Base-by-base conservation (phyloP, 2,113 vertebrate species). In the Chitala chitala region DNA sequence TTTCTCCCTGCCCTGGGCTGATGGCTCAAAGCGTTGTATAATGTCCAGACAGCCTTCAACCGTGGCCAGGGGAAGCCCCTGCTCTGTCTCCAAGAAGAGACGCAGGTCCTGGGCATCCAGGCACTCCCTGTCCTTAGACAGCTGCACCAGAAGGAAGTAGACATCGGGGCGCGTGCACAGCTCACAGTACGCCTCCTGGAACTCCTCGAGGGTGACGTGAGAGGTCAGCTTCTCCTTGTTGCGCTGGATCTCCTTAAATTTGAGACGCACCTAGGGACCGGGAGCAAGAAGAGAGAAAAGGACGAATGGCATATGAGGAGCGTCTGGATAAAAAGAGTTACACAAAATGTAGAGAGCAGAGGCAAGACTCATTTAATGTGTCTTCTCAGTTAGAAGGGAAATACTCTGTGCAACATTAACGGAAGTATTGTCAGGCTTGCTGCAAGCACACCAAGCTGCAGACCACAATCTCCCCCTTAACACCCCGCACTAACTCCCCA, bases 181-280 rank as follows among this genome's bases (percentile, higher is more conserved):
- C 81, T 99, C 96, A 15, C 93, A 93, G 82, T 88, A 99, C 0
- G 94, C 95, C 86, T 99, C 96, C 72, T 93, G 94, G 75, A 99
- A 99, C 81, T 99, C 97, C 82, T 99, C 96, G 22, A 91, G 86
- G 0, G 94, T 99, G 71, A 99, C 97, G 4, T 96, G 92, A 0
- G 95, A 98, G 1, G 96, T 98, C 76, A 99, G 88, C 83, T 99
- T 99, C 86, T 98, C 97, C 81, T 98, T 99, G 82, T 92, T 95
- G 53, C 93, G 94, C 86, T 99, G 97, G 78, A 99, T 95, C 86
- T 98, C 97, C 79, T 97, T 99, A 80, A 98, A 98, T 74, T 95
- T 95, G 70, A 94, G 88, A 63, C 95, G 89, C 1, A 92, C 91
- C 91, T 92, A 78, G 17, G 46, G 9, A 54, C 29, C n/a, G 20